Evolutionary conservation across 2,888 invertebrate genomes (phyloP), one percentile per base, ranked within the genome.

Genomic region (Athrips mouffetella): DNA sequence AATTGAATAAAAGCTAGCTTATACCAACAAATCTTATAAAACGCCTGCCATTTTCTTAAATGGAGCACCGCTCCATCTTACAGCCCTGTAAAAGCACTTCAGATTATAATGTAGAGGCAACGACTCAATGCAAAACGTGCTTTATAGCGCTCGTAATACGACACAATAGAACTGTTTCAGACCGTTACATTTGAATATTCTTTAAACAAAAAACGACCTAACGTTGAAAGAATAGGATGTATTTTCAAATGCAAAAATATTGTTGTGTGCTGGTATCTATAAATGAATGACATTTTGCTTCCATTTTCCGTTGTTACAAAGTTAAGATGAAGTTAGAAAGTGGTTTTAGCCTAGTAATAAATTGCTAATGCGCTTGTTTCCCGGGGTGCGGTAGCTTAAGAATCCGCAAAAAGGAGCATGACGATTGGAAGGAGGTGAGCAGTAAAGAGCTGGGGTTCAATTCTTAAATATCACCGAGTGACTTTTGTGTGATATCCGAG

Each of bases 91-190:
- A 74, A 74, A 70, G 66, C 64, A 59, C 57, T 65, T 53, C 54
- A 63, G 68, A 73, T 73, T 73, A 72, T 72, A 69, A 69, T 71
- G 71, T 76, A 62, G 63, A 55, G 54, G 33, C 15, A 3, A 1
- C 13, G 16, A 10, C 10, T 11, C 41, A 41, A 29, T 21, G 51
- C 30, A 62, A 54, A 61, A 52, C 45, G 45, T 42, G 35, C 58
- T 56, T 56, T 67, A 60, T 49, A 3, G 29, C 1, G 46, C 6
- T 29, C 29, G 39, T 56, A 63, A 33, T 20, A 44, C n/a, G 33
- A 21, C 11, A 16, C 18, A 35, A 15, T 15, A 33, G 7, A 13
- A 10, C 16, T 6, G 18, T 30, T 29, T 20, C 20, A 31, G 10
- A 11, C 20, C 10, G 20, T 37, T 20, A 25, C 23, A n/a, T 23